phyloP scores from a whole-genome alignment of 2,888 invertebrate genomes.

The Megalurothrips usitatus region DNA sequence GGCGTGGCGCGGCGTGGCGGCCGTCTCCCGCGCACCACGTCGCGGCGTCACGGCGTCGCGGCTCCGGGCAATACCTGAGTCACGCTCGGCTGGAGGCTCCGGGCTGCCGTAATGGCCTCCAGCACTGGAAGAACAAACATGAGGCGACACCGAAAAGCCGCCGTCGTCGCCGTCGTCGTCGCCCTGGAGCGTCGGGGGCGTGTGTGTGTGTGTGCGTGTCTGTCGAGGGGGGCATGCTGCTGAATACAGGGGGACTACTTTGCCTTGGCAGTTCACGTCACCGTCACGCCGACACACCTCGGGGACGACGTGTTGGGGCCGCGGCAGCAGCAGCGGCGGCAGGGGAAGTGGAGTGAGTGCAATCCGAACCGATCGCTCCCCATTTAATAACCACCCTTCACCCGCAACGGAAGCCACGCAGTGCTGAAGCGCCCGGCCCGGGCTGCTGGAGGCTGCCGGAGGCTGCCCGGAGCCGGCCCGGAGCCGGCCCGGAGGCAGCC shows the following conservation, averaged over 20 bases:
- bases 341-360: too few species aligned
- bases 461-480: too few species aligned
- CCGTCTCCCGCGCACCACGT: neutral
- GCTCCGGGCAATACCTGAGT: neutral
- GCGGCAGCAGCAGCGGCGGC: too few species aligned
- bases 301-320: too few species aligned
- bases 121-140: neutral
- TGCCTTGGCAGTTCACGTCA: neutral
- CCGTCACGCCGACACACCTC: too few species aligned
- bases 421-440: too few species aligned
- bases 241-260: neutral
- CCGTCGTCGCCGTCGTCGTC: too few species aligned
- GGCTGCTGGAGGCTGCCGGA: too few species aligned
- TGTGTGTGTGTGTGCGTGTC: too few species aligned
- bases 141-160: neutral
- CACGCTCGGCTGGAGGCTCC: conserved; percentile 10
- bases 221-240: neutral
- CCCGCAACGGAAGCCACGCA: neutral
- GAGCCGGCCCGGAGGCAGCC: too few species aligned
- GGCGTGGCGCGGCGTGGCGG: neutral
- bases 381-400: neutral
- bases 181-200: neutral
- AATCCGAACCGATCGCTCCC: neutral
- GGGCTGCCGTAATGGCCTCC: neutral
- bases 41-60: neutral